Conservation (phyloP, 2,797 vertebrate genomes). For the Taenioides sp. region DNA sequence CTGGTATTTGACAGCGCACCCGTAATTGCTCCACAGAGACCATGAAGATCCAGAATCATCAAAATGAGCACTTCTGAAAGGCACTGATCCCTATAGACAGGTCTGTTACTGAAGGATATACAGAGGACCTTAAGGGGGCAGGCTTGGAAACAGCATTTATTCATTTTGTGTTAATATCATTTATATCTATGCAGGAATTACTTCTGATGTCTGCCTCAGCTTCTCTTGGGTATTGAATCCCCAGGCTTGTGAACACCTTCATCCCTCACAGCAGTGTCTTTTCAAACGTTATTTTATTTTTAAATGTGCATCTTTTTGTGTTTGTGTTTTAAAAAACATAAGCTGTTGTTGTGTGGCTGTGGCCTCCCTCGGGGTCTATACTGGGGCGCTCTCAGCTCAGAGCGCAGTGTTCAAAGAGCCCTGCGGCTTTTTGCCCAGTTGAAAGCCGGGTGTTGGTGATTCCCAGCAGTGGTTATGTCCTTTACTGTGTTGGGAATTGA, state of each 20-base stretch:
- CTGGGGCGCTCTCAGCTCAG: slow-evolving; percentile 47
- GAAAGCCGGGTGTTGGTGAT: slow-evolving; percentile 61
- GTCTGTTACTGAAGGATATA: slow-evolving; percentile 27
- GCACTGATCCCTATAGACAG: slow-evolving; percentile 44
- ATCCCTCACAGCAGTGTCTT: slow-evolving; percentile 30
- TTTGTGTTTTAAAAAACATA: slow-evolving; percentile 71
- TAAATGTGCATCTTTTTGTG: slow-evolving; percentile 58
- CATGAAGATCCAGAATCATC: slow-evolving; percentile 61
- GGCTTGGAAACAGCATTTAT: slow-evolving; percentile 50
- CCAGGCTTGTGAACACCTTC: slow-evolving; percentile 35
- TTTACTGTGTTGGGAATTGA: slow-evolving; percentile 38
- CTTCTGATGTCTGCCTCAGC: slow-evolving; percentile 52
- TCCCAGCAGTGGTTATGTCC: slow-evolving; percentile 48
- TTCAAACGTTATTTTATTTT: slow-evolving; percentile 16
- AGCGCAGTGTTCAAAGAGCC: slow-evolving; percentile 60
- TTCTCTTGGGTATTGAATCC: slow-evolving; percentile 47
- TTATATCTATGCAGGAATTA: slow-evolving; percentile 62
- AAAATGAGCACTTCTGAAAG: slow-evolving; percentile 64
- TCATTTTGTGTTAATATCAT: slow-evolving; percentile 65
- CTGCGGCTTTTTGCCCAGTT: slow-evolving; percentile 47
- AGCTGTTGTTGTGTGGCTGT: slow-evolving; percentile 43
- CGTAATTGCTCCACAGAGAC: slow-evolving; percentile 77
- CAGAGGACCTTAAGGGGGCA: slow-evolving; percentile 34
- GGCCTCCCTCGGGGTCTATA: slow-evolving; percentile 41
- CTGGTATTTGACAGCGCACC: slow-evolving; percentile 72